Evolutionary conservation across 1,140 invertebrate genomes (phyloP).

Genomic region (Spodoptera litura): DNA sequence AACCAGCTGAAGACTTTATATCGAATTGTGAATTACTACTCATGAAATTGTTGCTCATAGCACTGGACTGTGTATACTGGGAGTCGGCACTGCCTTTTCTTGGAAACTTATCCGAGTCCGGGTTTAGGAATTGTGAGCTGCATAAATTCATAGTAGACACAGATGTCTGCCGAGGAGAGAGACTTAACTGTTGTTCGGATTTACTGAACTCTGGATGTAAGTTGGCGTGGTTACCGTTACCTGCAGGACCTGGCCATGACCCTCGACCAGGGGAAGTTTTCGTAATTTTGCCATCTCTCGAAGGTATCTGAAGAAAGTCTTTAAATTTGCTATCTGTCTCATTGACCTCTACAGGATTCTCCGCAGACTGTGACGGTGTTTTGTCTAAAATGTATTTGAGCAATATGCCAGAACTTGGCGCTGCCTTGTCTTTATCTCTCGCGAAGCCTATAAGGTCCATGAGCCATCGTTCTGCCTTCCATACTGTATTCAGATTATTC

Average conservation of each 20-base stretch:
- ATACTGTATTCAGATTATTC: conserved; percentile 92
- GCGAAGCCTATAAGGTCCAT: conserved; percentile 97
- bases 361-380: conserved; percentile 67
- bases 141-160: conserved; percentile 82
- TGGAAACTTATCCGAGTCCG: conserved; percentile 83
- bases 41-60: conserved; percentile 84
- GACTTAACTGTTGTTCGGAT: conserved; percentile 92
- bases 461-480: conserved; percentile 97
- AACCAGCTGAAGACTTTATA: conserved; percentile 70
- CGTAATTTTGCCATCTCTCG: conserved; percentile 90
- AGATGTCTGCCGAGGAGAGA: conserved; percentile 83
- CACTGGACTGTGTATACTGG: conserved; percentile 82
- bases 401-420: conserved; percentile 78
- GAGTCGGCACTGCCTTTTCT: conserved; percentile 89
- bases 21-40: conserved; percentile 81
- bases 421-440: conserved; percentile 90
- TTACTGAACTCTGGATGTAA: conserved; percentile 92
- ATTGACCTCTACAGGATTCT: conserved; percentile 55
- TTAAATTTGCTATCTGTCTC: conserved; percentile 76
- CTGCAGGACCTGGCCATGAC: conserved; percentile 93
- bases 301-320: conserved; percentile 89
- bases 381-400: conserved; percentile 84
- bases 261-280: conserved; percentile 92
- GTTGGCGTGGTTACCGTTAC: conserved; percentile 82
- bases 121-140: conserved; percentile 85